Evolutionary conservation across 2,888 invertebrate genomes (phyloP), one percentile per base, ranked within the genome.

Genomic region (Habroteleia sp.): DNA sequence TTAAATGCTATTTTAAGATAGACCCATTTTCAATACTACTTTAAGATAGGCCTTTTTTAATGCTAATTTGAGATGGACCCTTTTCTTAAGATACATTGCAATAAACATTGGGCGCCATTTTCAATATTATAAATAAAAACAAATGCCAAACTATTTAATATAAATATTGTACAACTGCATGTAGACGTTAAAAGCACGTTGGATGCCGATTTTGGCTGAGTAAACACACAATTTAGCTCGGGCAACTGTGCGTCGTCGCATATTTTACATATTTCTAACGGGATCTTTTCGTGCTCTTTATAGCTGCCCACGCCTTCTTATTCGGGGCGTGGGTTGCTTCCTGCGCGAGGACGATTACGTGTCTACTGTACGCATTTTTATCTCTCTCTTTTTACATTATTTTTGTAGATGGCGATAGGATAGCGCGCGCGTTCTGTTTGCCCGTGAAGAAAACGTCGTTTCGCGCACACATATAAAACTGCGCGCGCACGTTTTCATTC

Each of bases 321-420:
- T 52, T 50, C 52, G 60, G 62, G 80, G 84, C 82, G 83, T 83
- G 79, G 83, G 82, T 78, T 74, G 81, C 79, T 84, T 84, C 83
- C 83, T 83, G 83, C 78, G 79, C 80, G 79, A 75, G 71, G 81
- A 79, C 48, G 82, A 80, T 83, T 80, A 81, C 80, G 82, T 79
- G 82, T 77, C 50, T 46, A 44, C 25, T 48, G 33, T 27, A 33
- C 46, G 37, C 25, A n/a, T 48, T 50, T 60, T 73, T 42, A 52
- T 48, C 44, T 27, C 25, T 13, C 56, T 29, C 20, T 52, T 44
- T 52, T 56, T 23, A 8, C 27, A 11, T 39, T 46, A 20, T 58
- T 58, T 58, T 73, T 39, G 42, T 52, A 63, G 68, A 63, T 62
- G 63, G 68, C 39, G 58, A 60, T 58, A 66, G 46, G 41, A 46